Evolutionary conservation across 2,888 invertebrate genomes (phyloP), one percentile per base, ranked within the genome.

Genomic region (Bombyx huttoni): DNA sequence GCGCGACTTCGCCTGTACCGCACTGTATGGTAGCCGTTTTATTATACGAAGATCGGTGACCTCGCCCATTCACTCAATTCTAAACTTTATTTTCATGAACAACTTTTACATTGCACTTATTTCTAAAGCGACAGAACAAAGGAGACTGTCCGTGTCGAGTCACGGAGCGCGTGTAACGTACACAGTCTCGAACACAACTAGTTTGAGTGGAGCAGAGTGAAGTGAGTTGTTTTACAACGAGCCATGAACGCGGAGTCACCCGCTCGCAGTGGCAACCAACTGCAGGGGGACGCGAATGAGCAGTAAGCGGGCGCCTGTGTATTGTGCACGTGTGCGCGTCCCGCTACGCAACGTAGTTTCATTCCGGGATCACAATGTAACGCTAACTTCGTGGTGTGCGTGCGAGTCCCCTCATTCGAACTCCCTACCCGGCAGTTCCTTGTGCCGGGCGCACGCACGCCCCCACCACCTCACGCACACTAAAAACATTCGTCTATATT

Each of bases 181-280:
- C 74, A 75, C 74, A 62, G 70, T 68, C 71, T 67, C 70, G 70
- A 66, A 68, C 73, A 72, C 81, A 71, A 84, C 85, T 84, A 78
- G 69, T 62, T 57, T 57, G 65, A 66, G 65, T 64, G 63, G 66
- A 70, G 66, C 67, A 65, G 61, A 67, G 65, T 70, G 73, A 73
- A 73, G 72, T 71, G 69, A 73, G 72, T 68, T 62, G 72, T 70
- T 67, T 73, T 73, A 75, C 71, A 74, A 73, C 67, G 73, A 70
- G 67, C 65, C 72, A 72, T 68, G 69, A 70, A 68, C 68, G 62
- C 61, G 64, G 61, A 55, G 56, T 46, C 54, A 48, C 52, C 56
- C 59, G 58, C 62, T 60, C 56, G 55, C 57, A 62, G 67, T 60
- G 65, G 65, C 67, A 62, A 59, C 64, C 66, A 61, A 57, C 64